These are phyloP conservation scores for Syngnathus typhle DNA, from an alignment of 2,113 vertebrate species.

Conservation along the genomic window DNA sequence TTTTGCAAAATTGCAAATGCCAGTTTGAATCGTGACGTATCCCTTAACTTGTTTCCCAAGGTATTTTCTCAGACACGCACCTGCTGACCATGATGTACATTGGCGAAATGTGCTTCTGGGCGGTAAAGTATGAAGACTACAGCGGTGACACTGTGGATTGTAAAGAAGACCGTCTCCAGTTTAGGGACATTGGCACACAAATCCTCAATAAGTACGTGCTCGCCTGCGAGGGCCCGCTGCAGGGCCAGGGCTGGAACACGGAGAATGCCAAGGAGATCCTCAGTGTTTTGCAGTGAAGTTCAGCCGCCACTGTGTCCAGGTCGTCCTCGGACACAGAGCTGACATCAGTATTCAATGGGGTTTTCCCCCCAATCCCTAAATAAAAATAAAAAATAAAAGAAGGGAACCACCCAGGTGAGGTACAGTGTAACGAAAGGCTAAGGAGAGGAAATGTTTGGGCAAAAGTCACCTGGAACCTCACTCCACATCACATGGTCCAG, in stretches of 20 bases:
- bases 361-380: slow-evolving; percentile 35
- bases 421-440: slow-evolving; percentile 36
- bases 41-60: slow-evolving; percentile 56
- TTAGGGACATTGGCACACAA: slow-evolving; percentile 86
- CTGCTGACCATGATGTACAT: slow-evolving; percentile 90
- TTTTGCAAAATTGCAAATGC: too few relatives aligned
- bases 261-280: slow-evolving; percentile 86
- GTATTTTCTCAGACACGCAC: slow-evolving; percentile 80
- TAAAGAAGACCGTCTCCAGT: slow-evolving; percentile 73
- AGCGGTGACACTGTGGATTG: slow-evolving; percentile 60
- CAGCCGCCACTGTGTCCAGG: slow-evolving; percentile 38
- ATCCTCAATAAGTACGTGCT: slow-evolving; percentile 84
- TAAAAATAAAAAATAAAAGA: slow-evolving; percentile 30
- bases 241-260: slow-evolving; percentile 88
- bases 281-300: slow-evolving; percentile 73
- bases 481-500: slow-evolving; percentile 42
- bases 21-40: neutral
- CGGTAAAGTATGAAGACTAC: slow-evolving; percentile 80
- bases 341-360: slow-evolving; percentile 53
- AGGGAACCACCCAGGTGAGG: slow-evolving; percentile 38
- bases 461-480: slow-evolving; percentile 45
- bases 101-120: slow-evolving; percentile 98
- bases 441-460: slow-evolving; percentile 25
- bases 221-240: slow-evolving; percentile 86
- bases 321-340: slow-evolving; percentile 53